These are phyloP conservation scores for Rhadinocentrus ornatus DNA, from an alignment of 2,797 vertebrate genomes.

Conservation along the genomic window DNA sequence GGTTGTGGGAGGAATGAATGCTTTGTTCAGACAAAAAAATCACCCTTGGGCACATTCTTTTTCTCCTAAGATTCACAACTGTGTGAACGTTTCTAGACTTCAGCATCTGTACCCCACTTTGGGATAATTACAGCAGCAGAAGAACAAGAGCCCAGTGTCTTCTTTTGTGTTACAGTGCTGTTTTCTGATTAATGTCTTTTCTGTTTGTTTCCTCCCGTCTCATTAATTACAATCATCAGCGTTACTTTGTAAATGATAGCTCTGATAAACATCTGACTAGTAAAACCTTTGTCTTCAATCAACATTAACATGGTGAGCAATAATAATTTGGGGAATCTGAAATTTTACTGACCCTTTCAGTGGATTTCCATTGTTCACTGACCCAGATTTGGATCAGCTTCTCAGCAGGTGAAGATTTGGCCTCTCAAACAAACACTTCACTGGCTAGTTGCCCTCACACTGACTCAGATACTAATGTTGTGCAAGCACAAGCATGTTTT, in stretches of 20 bases:
- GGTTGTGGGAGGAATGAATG: neutral
- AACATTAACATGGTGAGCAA: neutral
- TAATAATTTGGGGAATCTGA: neutral
- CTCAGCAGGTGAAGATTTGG: neutral
- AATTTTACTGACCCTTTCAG: neutral
- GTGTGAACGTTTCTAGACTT: conserved; percentile 26
- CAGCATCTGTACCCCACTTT: conserved; percentile 5
- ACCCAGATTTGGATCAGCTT: neutral
- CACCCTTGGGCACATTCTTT: conserved; percentile 14
- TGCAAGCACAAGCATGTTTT: conserved; percentile 4
- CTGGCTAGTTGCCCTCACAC: neutral
- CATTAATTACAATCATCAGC: neutral
- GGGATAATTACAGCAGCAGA: conserved; percentile 39
- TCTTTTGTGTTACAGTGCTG: neutral
- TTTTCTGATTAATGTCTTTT: no score
- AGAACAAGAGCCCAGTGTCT: conserved; percentile 24
- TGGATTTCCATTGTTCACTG: neutral
- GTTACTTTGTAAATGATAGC: neutral
- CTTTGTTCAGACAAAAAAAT: neutral
- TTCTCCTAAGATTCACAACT: conserved; percentile 6
- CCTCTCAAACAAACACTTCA: neutral
- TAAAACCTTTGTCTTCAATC: neutral
- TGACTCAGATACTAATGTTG: neutral
- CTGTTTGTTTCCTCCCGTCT: no score
- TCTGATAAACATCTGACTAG: neutral